Evolutionary conservation across 2,113 vertebrate genomes (phyloP).

Genomic region (Montifringilla adamsi): DNA sequence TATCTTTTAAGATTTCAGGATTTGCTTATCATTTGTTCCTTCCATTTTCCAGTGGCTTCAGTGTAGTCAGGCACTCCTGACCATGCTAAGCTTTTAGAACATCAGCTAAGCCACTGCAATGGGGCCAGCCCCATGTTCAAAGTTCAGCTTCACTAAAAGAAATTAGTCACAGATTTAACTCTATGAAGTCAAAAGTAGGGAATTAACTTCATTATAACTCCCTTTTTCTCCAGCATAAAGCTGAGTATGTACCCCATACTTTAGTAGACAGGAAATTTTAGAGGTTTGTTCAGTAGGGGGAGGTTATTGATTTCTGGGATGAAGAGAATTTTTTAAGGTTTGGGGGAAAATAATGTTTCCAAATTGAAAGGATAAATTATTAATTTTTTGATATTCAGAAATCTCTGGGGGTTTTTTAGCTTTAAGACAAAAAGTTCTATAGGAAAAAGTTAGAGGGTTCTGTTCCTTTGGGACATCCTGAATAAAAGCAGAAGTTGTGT

Average conservation of each 20-base stretch:
- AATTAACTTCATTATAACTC: not conserved
- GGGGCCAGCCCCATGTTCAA: not conserved
- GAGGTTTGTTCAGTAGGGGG: not conserved
- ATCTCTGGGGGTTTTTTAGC: not conserved
- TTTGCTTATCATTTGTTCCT: not conserved
- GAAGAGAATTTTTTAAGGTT: not conserved
- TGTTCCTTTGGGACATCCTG: not conserved
- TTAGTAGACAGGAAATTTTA: not conserved
- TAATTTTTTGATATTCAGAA: not conserved
- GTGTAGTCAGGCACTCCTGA: not conserved
- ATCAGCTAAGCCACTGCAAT: not conserved
- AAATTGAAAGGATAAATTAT: not conserved
- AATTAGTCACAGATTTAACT: not conserved
- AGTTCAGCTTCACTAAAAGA: not conserved
- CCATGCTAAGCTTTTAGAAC: not conserved
- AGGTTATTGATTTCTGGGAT: not conserved
- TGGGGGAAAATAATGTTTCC: not conserved
- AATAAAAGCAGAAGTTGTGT: not conserved
- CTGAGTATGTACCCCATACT: not conserved
- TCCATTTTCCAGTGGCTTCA: not conserved
- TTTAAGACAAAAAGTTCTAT: not conserved
- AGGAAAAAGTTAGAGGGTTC: not conserved
- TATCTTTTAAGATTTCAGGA: not conserved
- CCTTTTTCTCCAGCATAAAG: not conserved
- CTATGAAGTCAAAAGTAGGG: fast-evolving